phyloP scores from a whole-genome alignment of 2,113 vertebrate genomes.

The Entomyzon cyanotis region DNA sequence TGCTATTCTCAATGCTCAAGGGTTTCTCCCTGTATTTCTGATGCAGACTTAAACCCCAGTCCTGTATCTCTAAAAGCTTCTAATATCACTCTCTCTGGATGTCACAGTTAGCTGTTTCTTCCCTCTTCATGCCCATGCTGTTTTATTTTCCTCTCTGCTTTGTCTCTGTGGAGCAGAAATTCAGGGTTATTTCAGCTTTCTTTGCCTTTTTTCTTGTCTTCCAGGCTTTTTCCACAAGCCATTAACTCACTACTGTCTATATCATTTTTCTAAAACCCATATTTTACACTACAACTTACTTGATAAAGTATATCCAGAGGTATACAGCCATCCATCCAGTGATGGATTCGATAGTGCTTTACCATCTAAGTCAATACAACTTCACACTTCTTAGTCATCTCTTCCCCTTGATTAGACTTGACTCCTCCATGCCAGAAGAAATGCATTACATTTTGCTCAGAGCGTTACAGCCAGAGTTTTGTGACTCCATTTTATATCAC shows the following conservation, averaged over 20 bases:
- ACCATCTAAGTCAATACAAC: neutral
- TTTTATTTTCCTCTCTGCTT: neutral
- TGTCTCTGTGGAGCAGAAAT: neutral
- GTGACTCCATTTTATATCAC: neutral
- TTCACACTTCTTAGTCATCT: neutral
- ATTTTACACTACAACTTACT: neutral
- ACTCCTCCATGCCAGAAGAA: neutral
- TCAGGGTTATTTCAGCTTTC: neutral
- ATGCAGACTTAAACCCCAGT: neutral
- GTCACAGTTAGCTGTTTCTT: neutral
- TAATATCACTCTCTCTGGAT: neutral
- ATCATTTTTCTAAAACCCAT: neutral
- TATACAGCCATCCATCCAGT: neutral
- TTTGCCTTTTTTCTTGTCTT: neutral
- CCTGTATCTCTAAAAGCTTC: neutral
- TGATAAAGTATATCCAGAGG: neutral
- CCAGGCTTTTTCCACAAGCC: neutral
- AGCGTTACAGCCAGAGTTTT: neutral
- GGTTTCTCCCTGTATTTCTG: neutral
- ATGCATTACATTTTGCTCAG: neutral
- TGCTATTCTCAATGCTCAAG: neutral
- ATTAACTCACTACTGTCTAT: neutral
- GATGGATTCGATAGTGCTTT: neutral
- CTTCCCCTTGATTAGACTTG: conserved; percentile 1
- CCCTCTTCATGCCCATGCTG: neutral